phyloP scores from a whole-genome alignment of 2,113 vertebrate genomes.

The Otus sunia region DNA sequence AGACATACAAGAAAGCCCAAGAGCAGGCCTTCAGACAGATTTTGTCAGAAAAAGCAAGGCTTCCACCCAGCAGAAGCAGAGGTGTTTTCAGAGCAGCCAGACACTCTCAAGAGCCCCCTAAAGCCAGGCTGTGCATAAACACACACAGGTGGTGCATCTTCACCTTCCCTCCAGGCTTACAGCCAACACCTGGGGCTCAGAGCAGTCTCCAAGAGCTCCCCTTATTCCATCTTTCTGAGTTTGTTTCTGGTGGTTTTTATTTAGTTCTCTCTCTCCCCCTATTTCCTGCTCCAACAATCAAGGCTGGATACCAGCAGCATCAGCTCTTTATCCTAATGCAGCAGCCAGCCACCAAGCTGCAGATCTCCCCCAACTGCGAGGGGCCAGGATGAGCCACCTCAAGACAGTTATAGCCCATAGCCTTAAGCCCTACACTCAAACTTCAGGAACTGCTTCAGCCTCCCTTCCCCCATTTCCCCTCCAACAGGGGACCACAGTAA shows the following conservation, averaged over 20 bases:
- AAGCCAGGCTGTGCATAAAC: neutral
- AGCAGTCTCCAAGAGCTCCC: neutral
- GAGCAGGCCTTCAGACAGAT: neutral
- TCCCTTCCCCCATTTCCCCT: accelerated
- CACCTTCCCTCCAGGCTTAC: neutral
- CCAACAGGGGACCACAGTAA: neutral
- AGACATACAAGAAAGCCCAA: neutral
- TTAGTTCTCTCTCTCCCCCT: accelerated
- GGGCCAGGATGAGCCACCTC: neutral
- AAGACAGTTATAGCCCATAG: accelerated
- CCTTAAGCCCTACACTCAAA: neutral
- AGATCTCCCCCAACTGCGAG: neutral
- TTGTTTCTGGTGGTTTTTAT: no score
- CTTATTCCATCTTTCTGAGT: accelerated
- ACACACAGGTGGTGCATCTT: neutral
- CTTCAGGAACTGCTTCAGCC: neutral
- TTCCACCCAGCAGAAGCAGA: neutral
- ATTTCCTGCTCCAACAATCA: neutral
- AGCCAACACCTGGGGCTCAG: neutral
- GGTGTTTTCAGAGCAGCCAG: neutral
- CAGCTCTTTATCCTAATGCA: no score
- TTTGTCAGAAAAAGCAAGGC: neutral
- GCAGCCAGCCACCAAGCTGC: neutral
- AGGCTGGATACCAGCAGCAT: neutral
- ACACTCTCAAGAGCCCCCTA: neutral